Evolutionary conservation across 2,888 invertebrate species (phyloP).

Genomic region (Chrysolina haemoptera): DNA sequence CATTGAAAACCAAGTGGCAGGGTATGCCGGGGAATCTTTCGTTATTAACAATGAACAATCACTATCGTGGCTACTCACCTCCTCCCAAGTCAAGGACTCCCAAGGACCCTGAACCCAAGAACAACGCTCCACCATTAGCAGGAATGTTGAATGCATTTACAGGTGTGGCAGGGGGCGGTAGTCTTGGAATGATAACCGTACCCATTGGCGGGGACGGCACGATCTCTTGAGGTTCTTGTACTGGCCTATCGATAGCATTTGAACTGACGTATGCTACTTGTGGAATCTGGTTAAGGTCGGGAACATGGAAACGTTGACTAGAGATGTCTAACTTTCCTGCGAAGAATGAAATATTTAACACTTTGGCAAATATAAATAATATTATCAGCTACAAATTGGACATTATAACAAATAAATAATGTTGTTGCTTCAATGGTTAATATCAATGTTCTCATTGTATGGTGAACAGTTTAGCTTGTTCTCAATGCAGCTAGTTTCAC

Average conservation of each 20-base stretch:
- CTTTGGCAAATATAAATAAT: background rate
- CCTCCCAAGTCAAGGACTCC: constrained; percentile 65
- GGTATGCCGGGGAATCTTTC: no score
- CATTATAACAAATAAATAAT: no score
- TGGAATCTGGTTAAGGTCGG: constrained; percentile 27
- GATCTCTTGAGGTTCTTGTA: constrained; percentile 60
- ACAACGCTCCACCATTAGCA: constrained; percentile 59
- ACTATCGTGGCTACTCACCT: no score
- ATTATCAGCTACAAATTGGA: no score
- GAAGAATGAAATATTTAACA: background rate
- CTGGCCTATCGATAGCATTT: constrained; percentile 62
- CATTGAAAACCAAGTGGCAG: no score
- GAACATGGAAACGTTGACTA: background rate
- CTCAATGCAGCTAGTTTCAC: no score
- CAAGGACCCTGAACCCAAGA: constrained; percentile 65
- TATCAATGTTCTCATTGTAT: no score
- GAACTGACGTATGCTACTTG: constrained; percentile 30
- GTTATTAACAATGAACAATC: no score
- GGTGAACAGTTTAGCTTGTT: no score
- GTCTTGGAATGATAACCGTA: constrained; percentile 58
- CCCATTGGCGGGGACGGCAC: constrained; percentile 59
- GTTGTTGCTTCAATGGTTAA: no score
- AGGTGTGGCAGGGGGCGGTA: constrained; percentile 61
- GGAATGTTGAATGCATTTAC: constrained; percentile 62
- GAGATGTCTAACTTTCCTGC: constrained; percentile 33